These are phyloP conservation scores for Vulpes lagopus DNA, from an alignment of 2,113 vertebrate genomes.

Conservation along the genomic window DNA sequence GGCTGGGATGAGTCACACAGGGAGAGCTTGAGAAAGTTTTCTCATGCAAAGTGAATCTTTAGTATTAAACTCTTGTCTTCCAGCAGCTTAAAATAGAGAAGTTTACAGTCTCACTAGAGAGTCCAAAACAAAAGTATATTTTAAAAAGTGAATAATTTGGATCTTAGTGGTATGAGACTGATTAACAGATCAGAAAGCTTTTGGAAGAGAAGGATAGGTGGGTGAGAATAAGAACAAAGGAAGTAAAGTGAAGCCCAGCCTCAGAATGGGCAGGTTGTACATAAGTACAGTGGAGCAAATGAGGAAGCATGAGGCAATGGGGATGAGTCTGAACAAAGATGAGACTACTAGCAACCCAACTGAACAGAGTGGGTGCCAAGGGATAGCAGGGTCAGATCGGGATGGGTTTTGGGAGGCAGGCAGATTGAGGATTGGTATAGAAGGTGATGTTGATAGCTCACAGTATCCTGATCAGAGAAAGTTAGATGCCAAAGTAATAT, in stretches of 20 bases:
- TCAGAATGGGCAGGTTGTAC: neutral
- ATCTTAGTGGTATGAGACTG: neutral
- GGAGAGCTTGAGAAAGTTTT: neutral
- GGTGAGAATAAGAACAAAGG: neutral
- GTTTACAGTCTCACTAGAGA: neutral
- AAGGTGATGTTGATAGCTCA: neutral
- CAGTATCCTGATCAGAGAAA: neutral
- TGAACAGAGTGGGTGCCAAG: too few species aligned
- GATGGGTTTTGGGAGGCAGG: neutral
- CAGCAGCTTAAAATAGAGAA: neutral
- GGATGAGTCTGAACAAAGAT: neutral
- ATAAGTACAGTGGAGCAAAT: neutral
- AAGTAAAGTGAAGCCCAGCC: neutral
- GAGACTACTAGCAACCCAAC: neutral
- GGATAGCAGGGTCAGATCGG: neutral
- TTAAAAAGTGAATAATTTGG: neutral
- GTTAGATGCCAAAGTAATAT: neutral
- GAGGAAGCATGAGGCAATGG: too few species aligned
- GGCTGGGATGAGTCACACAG: conserved; percentile 19
- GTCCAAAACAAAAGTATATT: neutral
- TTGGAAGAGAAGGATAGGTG: neutral
- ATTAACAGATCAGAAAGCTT: neutral
- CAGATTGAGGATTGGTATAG: neutral
- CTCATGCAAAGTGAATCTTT: neutral
- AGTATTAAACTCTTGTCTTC: neutral